phyloP scores from a whole-genome alignment of 92 coral and sea anemone species.

The Desmophyllum pertusum region DNA sequence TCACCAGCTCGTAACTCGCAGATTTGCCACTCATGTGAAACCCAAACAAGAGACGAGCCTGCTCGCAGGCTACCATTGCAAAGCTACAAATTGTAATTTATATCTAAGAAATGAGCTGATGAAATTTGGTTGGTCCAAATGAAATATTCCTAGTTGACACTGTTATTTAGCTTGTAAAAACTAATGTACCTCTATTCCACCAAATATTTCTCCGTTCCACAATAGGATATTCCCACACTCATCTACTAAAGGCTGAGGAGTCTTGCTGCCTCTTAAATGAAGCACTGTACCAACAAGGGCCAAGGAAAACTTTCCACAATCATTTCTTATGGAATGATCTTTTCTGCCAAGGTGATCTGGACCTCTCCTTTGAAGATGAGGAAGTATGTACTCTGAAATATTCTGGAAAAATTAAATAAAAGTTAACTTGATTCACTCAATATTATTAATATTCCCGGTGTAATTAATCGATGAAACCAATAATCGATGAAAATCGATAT shows the following conservation, averaged over 20 bases:
- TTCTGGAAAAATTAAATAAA: slow-evolving; percentile 37
- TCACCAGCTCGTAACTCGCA: no score
- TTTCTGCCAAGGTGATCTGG: slow-evolving; percentile 65
- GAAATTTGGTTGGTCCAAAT: background rate
- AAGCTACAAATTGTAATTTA: no score
- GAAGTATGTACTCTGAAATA: slow-evolving; percentile 49
- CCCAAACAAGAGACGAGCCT: no score
- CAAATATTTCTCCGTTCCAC: slow-evolving; percentile 99
- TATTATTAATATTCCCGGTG: no score
- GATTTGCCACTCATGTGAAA: no score
- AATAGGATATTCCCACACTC: slow-evolving; percentile 74
- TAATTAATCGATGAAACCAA: no score
- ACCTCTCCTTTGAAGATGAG: slow-evolving; percentile 82
- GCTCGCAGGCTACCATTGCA: no score
- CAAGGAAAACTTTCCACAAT: slow-evolving; percentile 21
- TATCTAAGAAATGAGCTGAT: no score
- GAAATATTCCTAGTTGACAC: background rate
- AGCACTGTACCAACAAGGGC: slow-evolving; percentile 73
- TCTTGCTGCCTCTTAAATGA: slow-evolving; percentile 85
- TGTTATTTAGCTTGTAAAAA: background rate
- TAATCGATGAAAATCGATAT: no score
- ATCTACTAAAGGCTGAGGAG: slow-evolving; percentile 82
- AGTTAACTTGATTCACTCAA: no score
- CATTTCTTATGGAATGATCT: slow-evolving; percentile 13
- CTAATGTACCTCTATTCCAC: slow-evolving; percentile 73